phyloP scores from a whole-genome alignment of 92 coral and sea anemone genomes.

The Parazoanthus darwini region DNA sequence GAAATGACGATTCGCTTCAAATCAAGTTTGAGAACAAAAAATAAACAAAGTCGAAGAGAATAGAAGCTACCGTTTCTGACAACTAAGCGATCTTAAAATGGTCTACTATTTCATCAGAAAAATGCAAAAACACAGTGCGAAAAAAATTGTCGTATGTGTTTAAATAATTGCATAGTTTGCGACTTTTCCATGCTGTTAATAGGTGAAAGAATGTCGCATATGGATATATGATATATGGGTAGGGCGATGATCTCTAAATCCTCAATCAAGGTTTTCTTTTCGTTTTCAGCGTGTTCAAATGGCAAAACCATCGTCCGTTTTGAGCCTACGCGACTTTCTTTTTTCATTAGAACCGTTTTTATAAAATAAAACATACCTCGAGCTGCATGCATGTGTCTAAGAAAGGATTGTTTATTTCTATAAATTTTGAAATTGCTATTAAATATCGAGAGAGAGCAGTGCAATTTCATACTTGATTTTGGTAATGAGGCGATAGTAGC shows the following conservation, averaged over 20 bases:
- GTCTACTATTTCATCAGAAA: neutral
- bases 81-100: neutral
- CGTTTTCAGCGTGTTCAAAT: neutral
- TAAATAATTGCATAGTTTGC: neutral
- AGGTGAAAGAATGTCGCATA: no score
- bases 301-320: neutral
- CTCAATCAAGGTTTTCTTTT: neutral
- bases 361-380: no score
- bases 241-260: neutral
- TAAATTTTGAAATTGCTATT: no score
- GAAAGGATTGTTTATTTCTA: no score
- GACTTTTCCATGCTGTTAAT: no score
- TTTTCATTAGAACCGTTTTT: no score
- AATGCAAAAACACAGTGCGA: neutral
- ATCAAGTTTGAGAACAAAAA: neutral
- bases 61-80: neutral
- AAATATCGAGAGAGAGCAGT: no score
- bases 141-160: neutral
- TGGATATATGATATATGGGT: no score
- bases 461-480: no score
- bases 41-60: neutral
- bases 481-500: no score
- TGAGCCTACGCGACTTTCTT: neutral
- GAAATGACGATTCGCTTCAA: neutral
- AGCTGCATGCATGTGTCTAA: no score